Evolutionary conservation across 1,140 invertebrate genomes (phyloP).

Genomic region (Lepidurus arcticus): DNA sequence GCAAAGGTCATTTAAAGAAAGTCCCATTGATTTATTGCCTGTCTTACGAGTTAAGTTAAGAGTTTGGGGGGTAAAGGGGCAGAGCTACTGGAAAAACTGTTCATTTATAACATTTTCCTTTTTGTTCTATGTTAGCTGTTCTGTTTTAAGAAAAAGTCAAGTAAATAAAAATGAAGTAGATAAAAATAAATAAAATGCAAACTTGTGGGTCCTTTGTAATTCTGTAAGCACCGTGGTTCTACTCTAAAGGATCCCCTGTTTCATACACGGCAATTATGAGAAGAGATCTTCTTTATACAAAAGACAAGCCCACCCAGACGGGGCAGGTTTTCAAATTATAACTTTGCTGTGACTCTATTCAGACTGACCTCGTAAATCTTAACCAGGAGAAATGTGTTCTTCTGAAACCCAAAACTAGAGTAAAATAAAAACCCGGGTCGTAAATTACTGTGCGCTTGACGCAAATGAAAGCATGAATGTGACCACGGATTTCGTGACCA

Average conservation of each 20-base stretch:
- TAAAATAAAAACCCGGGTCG: neutral
- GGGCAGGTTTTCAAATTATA: neutral
- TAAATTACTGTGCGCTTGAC: neutral
- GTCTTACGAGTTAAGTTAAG: neutral
- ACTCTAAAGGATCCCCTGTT: neutral
- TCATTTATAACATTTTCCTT: neutral
- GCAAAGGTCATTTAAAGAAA: neutral
- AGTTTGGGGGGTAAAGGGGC: neutral
- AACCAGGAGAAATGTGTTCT: neutral
- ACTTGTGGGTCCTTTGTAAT: no score
- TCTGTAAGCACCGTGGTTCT: no score
- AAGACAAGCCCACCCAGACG: neutral
- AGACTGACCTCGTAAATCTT: conserved; percentile 4
- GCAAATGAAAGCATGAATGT: neutral
- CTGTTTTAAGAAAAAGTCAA: no score
- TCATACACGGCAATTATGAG: neutral
- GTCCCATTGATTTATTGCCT: neutral
- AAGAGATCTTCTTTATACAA: neutral
- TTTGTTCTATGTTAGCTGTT: no score
- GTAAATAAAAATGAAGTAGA: no score
- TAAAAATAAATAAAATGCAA: no score
- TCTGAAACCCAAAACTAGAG: neutral
- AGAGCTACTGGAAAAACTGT: neutral
- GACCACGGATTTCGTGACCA: neutral
- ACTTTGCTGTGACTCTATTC: neutral